These are phyloP conservation scores for Ptilorrhoa leucosticta DNA, from an alignment of 2,113 vertebrate genomes.

Conservation along the genomic window DNA sequence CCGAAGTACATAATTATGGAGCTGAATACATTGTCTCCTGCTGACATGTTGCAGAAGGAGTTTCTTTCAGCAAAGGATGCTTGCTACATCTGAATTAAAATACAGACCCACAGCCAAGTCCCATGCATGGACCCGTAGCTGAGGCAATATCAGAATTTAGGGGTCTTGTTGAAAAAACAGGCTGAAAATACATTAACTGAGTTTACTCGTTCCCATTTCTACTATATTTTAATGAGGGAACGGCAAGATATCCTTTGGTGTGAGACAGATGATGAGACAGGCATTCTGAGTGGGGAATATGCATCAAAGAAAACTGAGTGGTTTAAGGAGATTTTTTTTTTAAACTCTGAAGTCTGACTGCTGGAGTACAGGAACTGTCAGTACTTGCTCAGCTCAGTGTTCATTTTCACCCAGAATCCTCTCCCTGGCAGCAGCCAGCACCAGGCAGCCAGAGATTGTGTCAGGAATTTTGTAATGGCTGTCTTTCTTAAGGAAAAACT, in stretches of 20 bases:
- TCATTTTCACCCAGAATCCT: neutral
- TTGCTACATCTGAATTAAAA: slow-evolving; percentile 8
- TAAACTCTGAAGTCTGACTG: neutral
- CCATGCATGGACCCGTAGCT: neutral
- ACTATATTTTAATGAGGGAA: slow-evolving; percentile 13
- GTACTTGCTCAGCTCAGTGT: neutral
- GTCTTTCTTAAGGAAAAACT: neutral
- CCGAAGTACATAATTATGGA: slow-evolving; percentile 71
- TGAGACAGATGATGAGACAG: neutral
- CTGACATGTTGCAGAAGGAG: slow-evolving; percentile 62
- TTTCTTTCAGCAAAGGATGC: slow-evolving; percentile 37
- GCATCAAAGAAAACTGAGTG: neutral
- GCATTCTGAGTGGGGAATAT: neutral
- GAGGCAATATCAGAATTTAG: neutral
- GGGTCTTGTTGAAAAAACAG: neutral
- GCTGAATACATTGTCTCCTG: slow-evolving; percentile 76
- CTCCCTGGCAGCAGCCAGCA: neutral
- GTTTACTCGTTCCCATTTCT: neutral
- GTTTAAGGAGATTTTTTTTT: neutral
- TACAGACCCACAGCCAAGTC: neutral
- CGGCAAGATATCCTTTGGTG: neutral
- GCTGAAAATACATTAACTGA: neutral
- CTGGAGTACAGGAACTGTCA: neutral
- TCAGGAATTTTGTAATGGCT: neutral
- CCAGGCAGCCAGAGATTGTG: neutral